These are phyloP conservation scores for Procavia capensis DNA, from an alignment of 2,113 vertebrate species.

Conservation along the genomic window DNA sequence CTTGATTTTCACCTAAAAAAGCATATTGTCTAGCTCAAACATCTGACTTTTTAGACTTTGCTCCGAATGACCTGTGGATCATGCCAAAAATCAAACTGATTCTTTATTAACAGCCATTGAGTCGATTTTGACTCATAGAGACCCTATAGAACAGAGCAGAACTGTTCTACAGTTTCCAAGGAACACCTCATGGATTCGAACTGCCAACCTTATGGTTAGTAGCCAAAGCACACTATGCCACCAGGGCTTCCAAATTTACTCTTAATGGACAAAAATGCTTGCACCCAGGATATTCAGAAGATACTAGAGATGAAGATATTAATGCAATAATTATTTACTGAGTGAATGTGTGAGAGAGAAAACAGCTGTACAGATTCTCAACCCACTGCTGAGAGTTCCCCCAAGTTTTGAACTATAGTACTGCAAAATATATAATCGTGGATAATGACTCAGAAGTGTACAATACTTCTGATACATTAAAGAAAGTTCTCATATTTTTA, in stretches of 20 bases:
- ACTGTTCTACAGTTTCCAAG: too few relatives aligned
- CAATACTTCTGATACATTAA: not conserved
- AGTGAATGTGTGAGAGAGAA: not conserved
- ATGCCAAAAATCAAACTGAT: constrained; percentile 15
- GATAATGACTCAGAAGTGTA: not conserved
- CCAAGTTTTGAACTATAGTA: not conserved
- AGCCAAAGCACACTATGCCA: too few relatives aligned
- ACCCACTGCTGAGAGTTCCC: not conserved
- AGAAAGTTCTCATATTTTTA: constrained; percentile 25
- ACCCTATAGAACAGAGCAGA: too few relatives aligned
- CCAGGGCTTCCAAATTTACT: too few relatives aligned
- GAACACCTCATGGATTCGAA: too few relatives aligned
- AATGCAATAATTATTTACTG: not conserved
- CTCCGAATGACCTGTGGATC: not conserved
- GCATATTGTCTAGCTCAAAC: not conserved
- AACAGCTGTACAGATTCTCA: not conserved
- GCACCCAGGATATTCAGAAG: not conserved
- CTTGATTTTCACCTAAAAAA: not conserved
- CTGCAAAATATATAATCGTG: not conserved
- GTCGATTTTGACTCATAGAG: too few relatives aligned
- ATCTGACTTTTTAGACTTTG: constrained; percentile 13
- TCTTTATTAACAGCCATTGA: not conserved
- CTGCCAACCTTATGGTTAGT: too few relatives aligned
- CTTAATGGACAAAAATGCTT: not conserved
- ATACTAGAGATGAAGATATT: not conserved